phyloP scores from a whole-genome alignment of 2,797 vertebrate species.

The Chelon labrosus region DNA sequence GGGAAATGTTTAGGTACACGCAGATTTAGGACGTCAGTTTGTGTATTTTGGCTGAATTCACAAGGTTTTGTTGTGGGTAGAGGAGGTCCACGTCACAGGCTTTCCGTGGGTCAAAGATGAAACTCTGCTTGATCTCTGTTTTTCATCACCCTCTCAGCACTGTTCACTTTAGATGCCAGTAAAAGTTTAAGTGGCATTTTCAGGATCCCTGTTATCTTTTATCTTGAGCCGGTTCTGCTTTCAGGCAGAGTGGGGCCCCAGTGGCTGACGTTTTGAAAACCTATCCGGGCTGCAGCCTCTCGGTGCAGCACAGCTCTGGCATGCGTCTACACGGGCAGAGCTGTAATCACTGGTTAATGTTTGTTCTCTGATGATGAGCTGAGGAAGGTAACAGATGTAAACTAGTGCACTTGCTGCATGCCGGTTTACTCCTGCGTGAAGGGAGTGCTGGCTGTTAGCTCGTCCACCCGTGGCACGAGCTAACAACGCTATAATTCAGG shows the following conservation, averaged over 20 bases:
- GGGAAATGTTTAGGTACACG: slow-evolving; percentile 49
- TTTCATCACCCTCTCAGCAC: slow-evolving; percentile 42
- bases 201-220: slow-evolving; percentile 59
- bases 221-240: slow-evolving; percentile 66
- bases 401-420: slow-evolving; percentile 16
- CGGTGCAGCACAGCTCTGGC: slow-evolving; percentile 43
- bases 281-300: slow-evolving; percentile 38
- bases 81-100: slow-evolving; percentile 38
- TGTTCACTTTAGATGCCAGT: slow-evolving; percentile 56
- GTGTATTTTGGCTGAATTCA: slow-evolving; percentile 57
- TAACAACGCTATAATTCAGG: slow-evolving; percentile 72
- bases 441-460: slow-evolving; percentile 28
- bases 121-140: slow-evolving; percentile 46
- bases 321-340: slow-evolving; percentile 48
- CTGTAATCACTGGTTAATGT: slow-evolving; percentile 58
- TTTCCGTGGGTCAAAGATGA: slow-evolving; percentile 55
- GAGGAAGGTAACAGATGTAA: slow-evolving; percentile 64
- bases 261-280: slow-evolving; percentile 33
- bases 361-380: slow-evolving; percentile 46
- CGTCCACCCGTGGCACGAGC: slow-evolving; percentile 42
- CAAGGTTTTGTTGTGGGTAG: slow-evolving; percentile 57
- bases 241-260: slow-evolving; percentile 49
- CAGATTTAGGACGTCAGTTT: slow-evolving; percentile 46
- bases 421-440: slow-evolving; percentile 42
- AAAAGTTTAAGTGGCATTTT: slow-evolving; percentile 62